Evolutionary conservation across 1,140 invertebrate species (phyloP).

Genomic region (Helicorthomorpha holstii): DNA sequence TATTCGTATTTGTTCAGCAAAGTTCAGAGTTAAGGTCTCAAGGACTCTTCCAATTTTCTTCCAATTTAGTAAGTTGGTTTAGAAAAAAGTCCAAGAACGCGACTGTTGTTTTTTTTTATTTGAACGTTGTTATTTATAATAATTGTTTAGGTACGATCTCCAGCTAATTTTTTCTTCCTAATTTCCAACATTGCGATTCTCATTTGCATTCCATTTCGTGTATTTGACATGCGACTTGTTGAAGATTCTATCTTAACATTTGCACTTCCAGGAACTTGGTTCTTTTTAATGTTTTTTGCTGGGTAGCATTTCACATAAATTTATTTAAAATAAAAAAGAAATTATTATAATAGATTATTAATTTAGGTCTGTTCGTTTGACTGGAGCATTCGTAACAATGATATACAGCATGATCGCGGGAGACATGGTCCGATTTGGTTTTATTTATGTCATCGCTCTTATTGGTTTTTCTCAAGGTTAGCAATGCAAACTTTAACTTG

Average conservation of each 20-base stretch:
- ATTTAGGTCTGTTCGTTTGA: slow-evolving; percentile 70
- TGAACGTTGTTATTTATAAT: neutral
- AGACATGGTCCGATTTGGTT: slow-evolving; percentile 93
- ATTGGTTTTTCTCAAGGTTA: slow-evolving; percentile 76
- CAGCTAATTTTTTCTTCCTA: slow-evolving; percentile 85
- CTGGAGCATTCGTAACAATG: slow-evolving; percentile 96
- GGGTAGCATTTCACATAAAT: slow-evolving; percentile 42
- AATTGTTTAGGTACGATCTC: slow-evolving; percentile 61
- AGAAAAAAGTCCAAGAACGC: neutral
- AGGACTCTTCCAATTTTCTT: slow-evolving; percentile 71
- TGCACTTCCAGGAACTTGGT: slow-evolving; percentile 88
- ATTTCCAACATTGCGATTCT: slow-evolving; percentile 83
- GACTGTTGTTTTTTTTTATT: neutral
- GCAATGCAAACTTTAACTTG: slow-evolving; percentile 5
- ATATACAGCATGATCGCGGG: slow-evolving; percentile 95
- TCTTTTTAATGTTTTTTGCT: slow-evolving; percentile 95
- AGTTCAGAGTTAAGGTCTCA: slow-evolving; percentile 87
- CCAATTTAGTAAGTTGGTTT: slow-evolving; percentile 69
- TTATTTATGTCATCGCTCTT: slow-evolving; percentile 84
- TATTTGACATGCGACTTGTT: slow-evolving; percentile 47
- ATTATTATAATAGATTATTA: neutral
- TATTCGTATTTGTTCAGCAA: slow-evolving; percentile 79
- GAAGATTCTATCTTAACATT: slow-evolving; percentile 86
- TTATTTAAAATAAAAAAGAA: neutral
- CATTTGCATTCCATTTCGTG: slow-evolving; percentile 72